Base-by-base conservation (phyloP, 2,797 vertebrate species). In the Erethizon dorsatum region DNA sequence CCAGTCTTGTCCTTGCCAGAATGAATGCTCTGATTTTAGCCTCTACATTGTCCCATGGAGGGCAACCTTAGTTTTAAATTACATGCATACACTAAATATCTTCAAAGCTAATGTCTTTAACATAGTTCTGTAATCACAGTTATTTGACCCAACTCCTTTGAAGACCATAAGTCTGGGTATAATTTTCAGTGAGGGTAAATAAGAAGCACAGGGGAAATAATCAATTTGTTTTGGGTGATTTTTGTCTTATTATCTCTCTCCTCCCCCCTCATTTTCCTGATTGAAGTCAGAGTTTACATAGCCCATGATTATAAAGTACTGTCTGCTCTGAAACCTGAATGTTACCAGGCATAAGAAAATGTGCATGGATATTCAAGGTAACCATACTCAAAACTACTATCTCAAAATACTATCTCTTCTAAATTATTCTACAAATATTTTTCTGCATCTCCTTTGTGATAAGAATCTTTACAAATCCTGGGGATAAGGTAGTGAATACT, bases 351-450 rank as follows among this genome's bases (percentile, higher is more conserved):
- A 6, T 57, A 77, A 91, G 41, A 83, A 96, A 93, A 93, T 61
- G 41, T 22, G 15, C 4, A 11, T 54, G 3, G n/a, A 31, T 65
- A 56, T 56, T 54, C 14, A n/a, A 20, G n/a, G 5, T 56, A 83
- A 91, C 18, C 50, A 93, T 71, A 90, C 47, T 85, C 13, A 78
- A 95, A 96, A 90, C 87, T 31, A n/a, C n/a, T n/a, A n/a, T n/a
- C n/a, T n/a, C n/a, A n/a, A n/a, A n/a, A n/a, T n/a, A 90, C 87
- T 31, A 52, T 78, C 89, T 83, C 45, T 95, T 73, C 26, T 6
- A 65, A 86, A 61, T 73, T 83, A 77, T 33, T 90, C 52, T 10
- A 82, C 28, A 80, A 26, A 41, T 57, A 65, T 22, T 92, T 88
- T 82, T 77, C 2, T 61, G 20, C 5, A 61, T 26, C 15, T 79